Percentiles rank a stretch among this genome's conserved stretches.
phyloP scores from a whole-genome alignment of 1,140 invertebrate genomes.

The Gonioctena quinquepunctata region DNA sequence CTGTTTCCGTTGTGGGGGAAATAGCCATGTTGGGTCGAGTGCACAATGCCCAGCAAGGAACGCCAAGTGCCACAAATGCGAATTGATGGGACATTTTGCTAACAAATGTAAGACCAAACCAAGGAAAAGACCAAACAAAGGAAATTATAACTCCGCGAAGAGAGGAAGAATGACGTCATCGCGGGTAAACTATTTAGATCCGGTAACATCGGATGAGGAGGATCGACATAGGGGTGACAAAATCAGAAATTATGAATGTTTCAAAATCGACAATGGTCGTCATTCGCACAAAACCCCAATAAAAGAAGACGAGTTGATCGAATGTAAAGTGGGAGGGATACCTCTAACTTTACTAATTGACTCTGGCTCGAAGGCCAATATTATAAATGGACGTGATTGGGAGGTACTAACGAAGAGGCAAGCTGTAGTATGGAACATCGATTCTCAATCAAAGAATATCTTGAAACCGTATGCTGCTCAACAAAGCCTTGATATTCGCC shows the following conservation, averaged over 20 bases:
- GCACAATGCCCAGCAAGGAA: slow-evolving; percentile 19
- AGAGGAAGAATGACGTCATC: background rate
- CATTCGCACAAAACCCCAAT: too few relatives aligned
- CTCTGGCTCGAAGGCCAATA: slow-evolving; percentile 25
- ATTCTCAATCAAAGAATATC: background rate
- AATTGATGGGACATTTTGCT: slow-evolving; percentile 22
- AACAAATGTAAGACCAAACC: slow-evolving; percentile 17
- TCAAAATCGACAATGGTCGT: too few relatives aligned
- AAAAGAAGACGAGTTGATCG: too few relatives aligned
- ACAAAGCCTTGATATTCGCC: background rate
- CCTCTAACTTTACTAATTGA: slow-evolving; percentile 31
- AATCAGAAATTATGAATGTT: background rate
- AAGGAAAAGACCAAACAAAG: background rate
- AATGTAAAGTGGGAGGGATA: too few relatives aligned
- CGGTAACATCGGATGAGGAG: background rate
- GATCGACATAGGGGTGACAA: background rate
- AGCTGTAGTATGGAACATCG: slow-evolving; percentile 11
- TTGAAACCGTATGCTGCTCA: slow-evolving; percentile 5
- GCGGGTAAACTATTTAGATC: background rate
- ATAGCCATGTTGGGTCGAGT: background rate
- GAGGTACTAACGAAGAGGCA: slow-evolving; percentile 12
- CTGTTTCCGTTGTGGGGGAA: background rate
- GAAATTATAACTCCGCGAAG: background rate
- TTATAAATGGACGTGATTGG: slow-evolving; percentile 21
- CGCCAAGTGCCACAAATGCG: slow-evolving; percentile 24